A percentile compares a stretch with the other conserved stretches of the same genome.
phyloP scores from a whole-genome alignment of 2,797 vertebrate species.

The Poeciliopsis presidionis region DNA sequence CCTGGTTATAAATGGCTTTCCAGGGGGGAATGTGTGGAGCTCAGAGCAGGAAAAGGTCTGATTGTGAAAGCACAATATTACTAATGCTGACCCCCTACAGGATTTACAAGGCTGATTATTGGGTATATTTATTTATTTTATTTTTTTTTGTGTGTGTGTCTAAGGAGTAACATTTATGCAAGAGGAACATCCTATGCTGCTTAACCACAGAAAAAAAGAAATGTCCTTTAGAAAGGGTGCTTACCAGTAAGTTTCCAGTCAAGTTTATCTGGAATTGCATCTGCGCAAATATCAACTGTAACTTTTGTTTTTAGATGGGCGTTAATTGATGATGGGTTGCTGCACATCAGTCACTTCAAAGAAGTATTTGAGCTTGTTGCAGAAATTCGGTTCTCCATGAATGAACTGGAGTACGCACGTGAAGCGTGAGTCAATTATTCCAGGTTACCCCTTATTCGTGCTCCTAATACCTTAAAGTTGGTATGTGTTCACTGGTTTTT shows the following conservation, averaged over 20 bases:
- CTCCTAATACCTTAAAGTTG: background rate
- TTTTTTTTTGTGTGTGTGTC: background rate
- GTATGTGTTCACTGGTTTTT: background rate
- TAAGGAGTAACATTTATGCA: constrained; percentile 58
- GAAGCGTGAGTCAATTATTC: constrained; percentile 21
- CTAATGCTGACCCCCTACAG: background rate
- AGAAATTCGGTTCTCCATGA: constrained; percentile 34
- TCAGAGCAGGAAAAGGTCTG: constrained; percentile 74
- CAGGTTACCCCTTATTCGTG: background rate
- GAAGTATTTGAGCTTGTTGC: constrained; percentile 13
- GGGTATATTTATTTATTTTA: background rate
- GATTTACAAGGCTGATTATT: background rate
- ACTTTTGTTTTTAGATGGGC: constrained; percentile 42
- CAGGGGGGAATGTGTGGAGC: constrained; percentile 62
- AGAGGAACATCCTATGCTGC: constrained; percentile 47
- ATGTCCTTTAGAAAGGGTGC: constrained; percentile 14
- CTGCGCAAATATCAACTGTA: background rate
- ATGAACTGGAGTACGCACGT: background rate
- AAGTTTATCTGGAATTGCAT: no score
- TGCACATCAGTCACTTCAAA: constrained; percentile 18
- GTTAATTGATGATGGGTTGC: constrained; percentile 21
- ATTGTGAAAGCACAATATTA: background rate
- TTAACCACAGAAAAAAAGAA: constrained; percentile 45
- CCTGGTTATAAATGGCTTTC: constrained; percentile 75
- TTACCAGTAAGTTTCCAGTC: constrained; percentile 55